phyloP scores from a whole-genome alignment of 2,888 invertebrate genomes.

The Oscheius sp. region DNA sequence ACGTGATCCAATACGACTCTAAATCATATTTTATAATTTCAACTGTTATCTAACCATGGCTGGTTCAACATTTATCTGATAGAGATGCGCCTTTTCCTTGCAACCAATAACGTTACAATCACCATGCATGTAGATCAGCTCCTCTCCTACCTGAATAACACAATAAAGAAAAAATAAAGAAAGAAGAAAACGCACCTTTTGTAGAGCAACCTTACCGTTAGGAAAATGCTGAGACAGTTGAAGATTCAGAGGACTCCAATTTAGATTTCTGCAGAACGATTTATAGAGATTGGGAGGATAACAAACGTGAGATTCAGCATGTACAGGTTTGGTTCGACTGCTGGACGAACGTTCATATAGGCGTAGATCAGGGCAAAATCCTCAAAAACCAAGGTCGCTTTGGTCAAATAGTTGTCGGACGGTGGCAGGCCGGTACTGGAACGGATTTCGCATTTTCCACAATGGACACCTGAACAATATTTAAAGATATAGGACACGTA shows the following conservation, averaged over 20 bases:
- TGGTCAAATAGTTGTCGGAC: slow-evolving; percentile 14
- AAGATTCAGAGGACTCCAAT: slow-evolving; percentile 29
- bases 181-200: slow-evolving; percentile 15
- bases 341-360: slow-evolving; percentile 14
- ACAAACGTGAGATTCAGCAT: slow-evolving; percentile 32
- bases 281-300: not conserved
- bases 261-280: slow-evolving; percentile 22
- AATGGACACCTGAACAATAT: slow-evolving; percentile 10
- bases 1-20: slow-evolving; percentile 5
- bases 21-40: not conserved
- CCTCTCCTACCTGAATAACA: slow-evolving; percentile 20
- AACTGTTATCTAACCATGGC: slow-evolving; percentile 10
- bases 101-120: slow-evolving; percentile 29
- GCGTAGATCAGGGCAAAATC: slow-evolving; percentile 31
- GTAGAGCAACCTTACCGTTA: slow-evolving; percentile 25
- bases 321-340: slow-evolving; percentile 30
- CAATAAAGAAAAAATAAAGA: too few relatives aligned
- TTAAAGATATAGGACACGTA: not conserved
- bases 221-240: slow-evolving; percentile 27
- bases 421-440: slow-evolving; percentile 11
- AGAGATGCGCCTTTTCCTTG: slow-evolving; percentile 26
- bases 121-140: slow-evolving; percentile 27
- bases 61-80: slow-evolving; percentile 32
- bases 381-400: slow-evolving; percentile 24
- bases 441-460: slow-evolving; percentile 29